Conservation (phyloP, 2,888 invertebrate genomes). For the Endomychus coccineus region DNA sequence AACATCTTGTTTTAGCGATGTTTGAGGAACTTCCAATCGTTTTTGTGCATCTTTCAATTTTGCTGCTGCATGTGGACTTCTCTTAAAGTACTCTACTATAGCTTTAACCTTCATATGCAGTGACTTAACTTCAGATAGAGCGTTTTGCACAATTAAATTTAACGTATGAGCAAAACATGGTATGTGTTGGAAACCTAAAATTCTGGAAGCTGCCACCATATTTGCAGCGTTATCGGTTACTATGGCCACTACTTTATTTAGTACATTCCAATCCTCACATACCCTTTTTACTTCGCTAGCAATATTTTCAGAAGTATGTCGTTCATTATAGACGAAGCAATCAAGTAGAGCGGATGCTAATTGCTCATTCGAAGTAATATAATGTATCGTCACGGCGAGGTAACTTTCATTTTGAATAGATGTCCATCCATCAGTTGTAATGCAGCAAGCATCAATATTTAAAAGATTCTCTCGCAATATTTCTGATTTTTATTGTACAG, state of each 20-base stretch:
- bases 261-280: slow-evolving; percentile 13
- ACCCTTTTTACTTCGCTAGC: slow-evolving; percentile 13
- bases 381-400: slow-evolving; percentile 24
- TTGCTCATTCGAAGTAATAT: slow-evolving; percentile 17
- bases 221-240: slow-evolving; percentile 21
- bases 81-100: slow-evolving; percentile 10
- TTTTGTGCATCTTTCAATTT: slow-evolving; percentile 6
- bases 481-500: slow-evolving; percentile 6
- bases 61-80: slow-evolving; percentile 2
- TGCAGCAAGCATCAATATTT: slow-evolving; percentile 3
- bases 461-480: neutral
- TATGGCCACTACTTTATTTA: slow-evolving; percentile 20
- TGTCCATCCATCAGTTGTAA: slow-evolving; percentile 25
- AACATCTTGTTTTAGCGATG: slow-evolving; percentile 9
- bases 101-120: slow-evolving; percentile 9
- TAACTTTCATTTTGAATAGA: slow-evolving; percentile 21
- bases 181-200: slow-evolving; percentile 19
- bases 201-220: slow-evolving; percentile 20
- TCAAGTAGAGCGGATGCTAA: slow-evolving; percentile 21
- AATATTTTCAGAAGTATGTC: slow-evolving; percentile 22
- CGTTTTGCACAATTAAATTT: slow-evolving; percentile 13
- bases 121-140: neutral
- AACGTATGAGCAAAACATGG: slow-evolving; percentile 25
- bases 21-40: slow-evolving; percentile 1
- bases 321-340: slow-evolving; percentile 17